phyloP scores from a whole-genome alignment of 1,140 invertebrate genomes.

The Neelides sp. region DNA sequence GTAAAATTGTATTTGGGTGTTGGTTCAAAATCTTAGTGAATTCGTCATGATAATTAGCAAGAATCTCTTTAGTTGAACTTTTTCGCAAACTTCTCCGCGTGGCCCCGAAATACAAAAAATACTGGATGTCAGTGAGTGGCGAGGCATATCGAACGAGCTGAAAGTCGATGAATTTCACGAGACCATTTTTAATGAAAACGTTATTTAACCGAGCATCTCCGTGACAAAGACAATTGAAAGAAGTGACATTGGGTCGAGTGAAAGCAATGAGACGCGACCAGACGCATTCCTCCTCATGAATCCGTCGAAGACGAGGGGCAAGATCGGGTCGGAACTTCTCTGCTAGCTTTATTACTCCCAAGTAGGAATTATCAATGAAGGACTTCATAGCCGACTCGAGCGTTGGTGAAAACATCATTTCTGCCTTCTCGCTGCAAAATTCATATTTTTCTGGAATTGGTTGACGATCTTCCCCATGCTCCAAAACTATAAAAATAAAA shows the following conservation, averaged over 20 bases:
- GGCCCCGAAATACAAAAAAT: constrained; percentile 12
- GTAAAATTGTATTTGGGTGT: constrained; percentile 3
- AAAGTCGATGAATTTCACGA: constrained; percentile 23
- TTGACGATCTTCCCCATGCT: constrained; percentile 9
- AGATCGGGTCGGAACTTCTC: constrained; percentile 23
- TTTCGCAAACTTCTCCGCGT: constrained; percentile 11
- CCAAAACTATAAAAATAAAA: constrained; percentile 12
- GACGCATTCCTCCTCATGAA: constrained; percentile 18
- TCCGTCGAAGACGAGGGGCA: constrained; percentile 3
- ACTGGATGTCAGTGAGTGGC: constrained; percentile 24
- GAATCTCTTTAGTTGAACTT: constrained; percentile 1
- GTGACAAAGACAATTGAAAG: constrained; percentile 18
- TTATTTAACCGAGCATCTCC: constrained; percentile 22
- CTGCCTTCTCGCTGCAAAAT: constrained; percentile 13
- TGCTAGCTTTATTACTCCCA: constrained; percentile 12
- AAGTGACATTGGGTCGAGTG: constrained; percentile 11
- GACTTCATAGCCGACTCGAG: constrained; percentile 7
- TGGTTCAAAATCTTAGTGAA: constrained; percentile 9
- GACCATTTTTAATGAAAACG: constrained; percentile 14
- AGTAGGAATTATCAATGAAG: constrained; percentile 10
- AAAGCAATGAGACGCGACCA: constrained; percentile 12
- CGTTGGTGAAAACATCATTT: constrained; percentile 12
- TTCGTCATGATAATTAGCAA: constrained; percentile 15
- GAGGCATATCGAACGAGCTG: constrained; percentile 24
- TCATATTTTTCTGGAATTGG: constrained; percentile 18